Percentiles rank a stretch among this genome's conserved stretches.
Evolutionary conservation across 2,888 invertebrate species (phyloP).

Genomic region (Eristalis tenax): DNA sequence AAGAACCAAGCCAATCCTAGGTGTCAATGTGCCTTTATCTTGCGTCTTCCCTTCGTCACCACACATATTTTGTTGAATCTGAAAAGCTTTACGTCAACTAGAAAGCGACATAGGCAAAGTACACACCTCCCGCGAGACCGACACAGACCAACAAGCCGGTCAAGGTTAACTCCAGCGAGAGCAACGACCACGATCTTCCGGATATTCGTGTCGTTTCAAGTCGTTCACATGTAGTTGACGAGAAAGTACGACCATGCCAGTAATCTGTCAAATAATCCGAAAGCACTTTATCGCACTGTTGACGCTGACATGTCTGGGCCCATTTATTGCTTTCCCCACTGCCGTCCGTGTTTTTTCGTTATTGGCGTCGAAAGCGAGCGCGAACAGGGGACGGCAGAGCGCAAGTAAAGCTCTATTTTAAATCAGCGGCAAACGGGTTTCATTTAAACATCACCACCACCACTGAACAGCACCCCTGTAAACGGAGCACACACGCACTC

Average conservation of each 20-base stretch:
- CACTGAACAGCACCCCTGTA: not conserved
- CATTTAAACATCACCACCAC: not conserved
- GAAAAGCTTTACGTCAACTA: not conserved
- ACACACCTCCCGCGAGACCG: not conserved
- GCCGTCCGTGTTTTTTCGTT: not conserved
- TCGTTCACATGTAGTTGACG: not conserved
- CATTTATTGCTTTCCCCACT: not conserved
- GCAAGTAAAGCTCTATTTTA: constrained; percentile 11
- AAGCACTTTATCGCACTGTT: constrained; percentile 21
- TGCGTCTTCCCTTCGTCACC: not conserved
- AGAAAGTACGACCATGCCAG: not conserved
- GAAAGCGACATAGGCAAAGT: not conserved
- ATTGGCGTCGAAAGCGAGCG: not conserved
- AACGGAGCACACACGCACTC: not conserved
- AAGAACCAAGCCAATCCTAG: not conserved
- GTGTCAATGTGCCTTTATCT: not conserved
- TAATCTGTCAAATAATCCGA: constrained; percentile 33
- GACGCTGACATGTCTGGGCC: constrained; percentile 50
- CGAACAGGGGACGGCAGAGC: not conserved
- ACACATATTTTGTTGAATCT: not conserved
- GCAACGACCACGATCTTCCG: not conserved
- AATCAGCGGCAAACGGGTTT: constrained; percentile 14
- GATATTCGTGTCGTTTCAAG: not conserved
- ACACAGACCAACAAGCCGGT: not conserved
- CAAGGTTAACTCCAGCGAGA: not conserved